A percentile compares a stretch with the other conserved stretches of the same genome.
Evolutionary conservation across 2,113 vertebrate genomes (phyloP).

Genomic region (Carassius carassius): DNA sequence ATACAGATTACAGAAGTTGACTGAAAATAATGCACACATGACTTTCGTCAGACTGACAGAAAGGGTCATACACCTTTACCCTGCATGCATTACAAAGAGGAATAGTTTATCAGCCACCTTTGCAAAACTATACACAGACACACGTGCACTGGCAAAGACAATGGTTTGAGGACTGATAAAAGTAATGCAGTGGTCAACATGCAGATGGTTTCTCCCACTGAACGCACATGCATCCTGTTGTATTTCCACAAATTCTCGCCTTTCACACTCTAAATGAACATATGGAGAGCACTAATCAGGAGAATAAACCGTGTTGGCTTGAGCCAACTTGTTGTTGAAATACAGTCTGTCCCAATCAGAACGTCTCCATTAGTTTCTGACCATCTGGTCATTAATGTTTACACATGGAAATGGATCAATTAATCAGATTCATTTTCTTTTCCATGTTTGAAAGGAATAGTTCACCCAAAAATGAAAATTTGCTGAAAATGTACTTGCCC

Average conservation of each 20-base stretch:
- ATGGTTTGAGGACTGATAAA: conserved; percentile 46
- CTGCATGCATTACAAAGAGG: background rate
- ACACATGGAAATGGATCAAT: background rate
- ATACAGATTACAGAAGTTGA: conserved; percentile 24
- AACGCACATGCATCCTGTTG: conserved; percentile 33
- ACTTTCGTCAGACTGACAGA: background rate
- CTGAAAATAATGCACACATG: background rate
- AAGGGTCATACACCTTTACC: background rate
- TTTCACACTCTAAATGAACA: background rate
- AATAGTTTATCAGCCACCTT: background rate
- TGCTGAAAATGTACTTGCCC: background rate
- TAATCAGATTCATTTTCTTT: background rate
- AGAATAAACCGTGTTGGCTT: background rate
- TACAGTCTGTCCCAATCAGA: background rate
- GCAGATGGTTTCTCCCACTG: conserved; percentile 8
- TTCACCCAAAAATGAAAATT: background rate
- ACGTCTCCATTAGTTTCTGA: background rate
- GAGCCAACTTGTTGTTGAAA: conserved; percentile 3
- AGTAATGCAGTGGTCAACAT: conserved; percentile 13
- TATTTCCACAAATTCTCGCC: conserved; percentile 3
- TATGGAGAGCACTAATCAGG: conserved; percentile 17
- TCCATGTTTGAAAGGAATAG: background rate
- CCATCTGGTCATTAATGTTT: conserved; percentile 18
- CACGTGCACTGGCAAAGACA: background rate
- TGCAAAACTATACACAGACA: background rate